Evolutionary conservation across 2,797 vertebrate species (phyloP).

Genomic region (Sebastes hubbsi): DNA sequence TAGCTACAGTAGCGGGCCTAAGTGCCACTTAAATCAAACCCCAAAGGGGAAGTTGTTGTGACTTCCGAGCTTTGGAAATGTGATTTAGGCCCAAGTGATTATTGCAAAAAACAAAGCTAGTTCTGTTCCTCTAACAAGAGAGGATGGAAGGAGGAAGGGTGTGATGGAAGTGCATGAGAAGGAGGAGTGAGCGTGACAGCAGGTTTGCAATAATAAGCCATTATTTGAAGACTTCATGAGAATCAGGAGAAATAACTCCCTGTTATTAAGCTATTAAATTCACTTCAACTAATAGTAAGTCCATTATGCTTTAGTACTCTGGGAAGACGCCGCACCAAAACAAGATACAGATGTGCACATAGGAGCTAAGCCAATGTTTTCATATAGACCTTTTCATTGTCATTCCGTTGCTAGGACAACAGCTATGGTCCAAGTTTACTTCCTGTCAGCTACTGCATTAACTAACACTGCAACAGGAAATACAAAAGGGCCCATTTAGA

Average conservation of each 20-base stretch:
- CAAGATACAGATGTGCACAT: conserved; percentile 52
- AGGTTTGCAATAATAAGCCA: conserved; percentile 16
- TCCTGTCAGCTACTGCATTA: no score
- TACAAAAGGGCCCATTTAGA: no score
- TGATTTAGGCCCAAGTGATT: conserved; percentile 53
- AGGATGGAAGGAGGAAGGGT: conserved; percentile 26
- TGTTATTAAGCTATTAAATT: conserved; percentile 36
- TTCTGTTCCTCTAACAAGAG: conserved; percentile 45
- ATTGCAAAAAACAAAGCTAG: conserved; percentile 63
- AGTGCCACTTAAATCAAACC: conserved; percentile 68
- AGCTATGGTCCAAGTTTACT: background rate
- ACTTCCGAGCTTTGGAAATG: conserved; percentile 58
- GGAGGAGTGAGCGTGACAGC: background rate
- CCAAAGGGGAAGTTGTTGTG: conserved; percentile 58
- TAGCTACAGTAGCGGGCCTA: conserved; percentile 70
- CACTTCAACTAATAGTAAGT: conserved; percentile 24
- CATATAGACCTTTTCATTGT: background rate
- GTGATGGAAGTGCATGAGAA: conserved; percentile 11
- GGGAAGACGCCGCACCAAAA: conserved; percentile 38
- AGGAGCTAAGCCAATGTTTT: conserved; percentile 38
- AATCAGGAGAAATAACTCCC: conserved; percentile 30
- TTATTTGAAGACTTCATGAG: conserved; percentile 28
- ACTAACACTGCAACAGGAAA: no score
- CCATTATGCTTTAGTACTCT: conserved; percentile 28
- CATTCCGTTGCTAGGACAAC: background rate